Evolutionary conservation across 2,113 vertebrate species (phyloP).

Genomic region (Chinchilla lanigera): DNA sequence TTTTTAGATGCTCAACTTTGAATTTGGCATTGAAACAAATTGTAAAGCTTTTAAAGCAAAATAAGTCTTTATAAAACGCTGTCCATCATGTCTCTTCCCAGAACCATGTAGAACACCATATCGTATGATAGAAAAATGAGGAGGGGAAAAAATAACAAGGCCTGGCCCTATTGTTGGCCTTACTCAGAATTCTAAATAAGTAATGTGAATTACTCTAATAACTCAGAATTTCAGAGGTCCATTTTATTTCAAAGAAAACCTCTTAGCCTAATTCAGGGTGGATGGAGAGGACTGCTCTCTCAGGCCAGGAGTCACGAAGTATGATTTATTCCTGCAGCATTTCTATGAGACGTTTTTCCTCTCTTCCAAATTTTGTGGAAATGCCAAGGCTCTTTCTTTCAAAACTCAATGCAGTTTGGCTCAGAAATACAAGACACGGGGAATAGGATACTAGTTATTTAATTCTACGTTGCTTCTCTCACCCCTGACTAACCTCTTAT

Average conservation of each 20-base stretch:
- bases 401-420: slow-evolving; percentile 76
- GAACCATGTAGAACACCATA: slow-evolving; percentile 32
- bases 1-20: slow-evolving; percentile 41
- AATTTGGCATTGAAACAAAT: slow-evolving; percentile 60
- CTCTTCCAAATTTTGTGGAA: slow-evolving; percentile 69
- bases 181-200: slow-evolving; percentile 62
- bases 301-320: slow-evolving; percentile 30
- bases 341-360: slow-evolving; percentile 66
- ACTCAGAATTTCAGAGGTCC: slow-evolving; percentile 74
- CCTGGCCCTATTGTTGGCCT: slow-evolving; percentile 53
- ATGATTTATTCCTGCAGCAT: slow-evolving; percentile 71
- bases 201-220: slow-evolving; percentile 74
- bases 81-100: slow-evolving; percentile 49
- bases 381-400: slow-evolving; percentile 76
- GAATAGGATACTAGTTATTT: slow-evolving; percentile 58
- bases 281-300: not conserved
- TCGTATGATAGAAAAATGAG: slow-evolving; percentile 13
- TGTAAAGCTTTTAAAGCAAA: slow-evolving; percentile 62
- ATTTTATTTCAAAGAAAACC: slow-evolving; percentile 79
- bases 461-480: slow-evolving; percentile 52
- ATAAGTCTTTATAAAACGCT: slow-evolving; percentile 46
- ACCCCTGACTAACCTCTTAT: slow-evolving; percentile 66
- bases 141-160: not conserved
- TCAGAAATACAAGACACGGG: slow-evolving; percentile 49
- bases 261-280: slow-evolving; percentile 77